Conservation (phyloP, 1,140 invertebrate genomes). For the Temnothorax nylanderi region DNA sequence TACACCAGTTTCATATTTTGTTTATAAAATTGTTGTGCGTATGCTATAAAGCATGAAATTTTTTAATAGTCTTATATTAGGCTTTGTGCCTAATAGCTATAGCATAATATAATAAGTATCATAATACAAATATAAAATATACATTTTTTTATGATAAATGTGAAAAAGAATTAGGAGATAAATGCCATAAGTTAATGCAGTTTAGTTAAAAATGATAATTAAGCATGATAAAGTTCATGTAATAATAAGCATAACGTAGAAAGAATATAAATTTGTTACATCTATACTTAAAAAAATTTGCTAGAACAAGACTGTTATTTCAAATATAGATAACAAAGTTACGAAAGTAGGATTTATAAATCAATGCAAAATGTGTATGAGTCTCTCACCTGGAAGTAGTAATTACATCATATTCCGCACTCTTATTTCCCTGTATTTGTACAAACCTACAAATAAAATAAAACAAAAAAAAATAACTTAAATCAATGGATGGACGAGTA, state of each 20-base stretch:
- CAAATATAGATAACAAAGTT: neutral
- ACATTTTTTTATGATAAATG: neutral
- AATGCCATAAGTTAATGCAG: neutral
- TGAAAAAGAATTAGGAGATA: neutral
- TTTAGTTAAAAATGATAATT: slow-evolving; percentile 20
- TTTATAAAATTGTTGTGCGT: slow-evolving; percentile 16
- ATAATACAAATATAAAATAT: slow-evolving; percentile 1
- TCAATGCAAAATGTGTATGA: slow-evolving; percentile 56
- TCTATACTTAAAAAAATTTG: neutral
- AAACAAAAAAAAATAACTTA: slow-evolving; percentile 78
- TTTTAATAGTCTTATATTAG: neutral
- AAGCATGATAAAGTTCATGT: neutral
- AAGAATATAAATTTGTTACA: slow-evolving; percentile 17
- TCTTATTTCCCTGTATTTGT: slow-evolving; percentile 83
- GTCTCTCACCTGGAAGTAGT: slow-evolving; percentile 83
- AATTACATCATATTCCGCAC: slow-evolving; percentile 84
- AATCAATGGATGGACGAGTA: slow-evolving; percentile 57
- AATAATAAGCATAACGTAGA: neutral
- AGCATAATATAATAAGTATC: neutral
- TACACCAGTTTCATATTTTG: neutral
- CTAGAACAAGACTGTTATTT: neutral
- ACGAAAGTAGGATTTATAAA: neutral
- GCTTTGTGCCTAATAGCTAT: neutral
- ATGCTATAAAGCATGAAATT: slow-evolving; percentile 48
- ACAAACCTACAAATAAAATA: slow-evolving; percentile 84